Evolutionary conservation across 2,797 vertebrate species (phyloP).

Genomic region (Hydrocynus forskahlii): DNA sequence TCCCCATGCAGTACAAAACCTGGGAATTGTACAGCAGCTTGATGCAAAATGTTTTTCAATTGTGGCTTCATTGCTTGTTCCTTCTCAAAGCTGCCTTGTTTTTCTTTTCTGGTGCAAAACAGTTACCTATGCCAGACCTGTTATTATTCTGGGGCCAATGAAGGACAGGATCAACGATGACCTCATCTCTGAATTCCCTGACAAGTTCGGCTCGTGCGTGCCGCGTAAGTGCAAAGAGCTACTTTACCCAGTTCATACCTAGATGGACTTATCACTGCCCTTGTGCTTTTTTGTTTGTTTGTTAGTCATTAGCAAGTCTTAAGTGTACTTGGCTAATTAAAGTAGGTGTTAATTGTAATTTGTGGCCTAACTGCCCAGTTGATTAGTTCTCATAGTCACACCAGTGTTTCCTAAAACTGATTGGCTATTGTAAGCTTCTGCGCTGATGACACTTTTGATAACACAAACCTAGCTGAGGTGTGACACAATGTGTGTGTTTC

Average conservation of each 20-base stretch:
- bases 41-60: not conserved
- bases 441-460: slow-evolving; percentile 10
- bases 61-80: not conserved
- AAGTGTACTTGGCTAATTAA: not conserved
- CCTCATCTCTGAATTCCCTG: slow-evolving; percentile 96
- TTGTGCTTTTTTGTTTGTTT: not conserved
- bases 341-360: not conserved
- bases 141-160: slow-evolving; percentile 98
- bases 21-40: not conserved
- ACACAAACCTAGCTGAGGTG: not conserved
- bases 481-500: slow-evolving; percentile 27
- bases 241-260: not conserved
- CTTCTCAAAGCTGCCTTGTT: not conserved
- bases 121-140: slow-evolving; percentile 94
- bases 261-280: not conserved
- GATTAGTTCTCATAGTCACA: not conserved
- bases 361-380: not conserved
- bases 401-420: not conserved
- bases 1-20: not conserved
- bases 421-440: slow-evolving; percentile 20
- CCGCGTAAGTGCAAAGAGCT: slow-evolving; percentile 86
- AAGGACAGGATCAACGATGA: slow-evolving; percentile 98
- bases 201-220: slow-evolving; percentile 97
- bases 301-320: not conserved
- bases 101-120: slow-evolving; percentile 45